These are phyloP conservation scores for Actinopyga echinites DNA, from an alignment of 53 echinoderm and acorn worm species.

Conservation along the genomic window DNA sequence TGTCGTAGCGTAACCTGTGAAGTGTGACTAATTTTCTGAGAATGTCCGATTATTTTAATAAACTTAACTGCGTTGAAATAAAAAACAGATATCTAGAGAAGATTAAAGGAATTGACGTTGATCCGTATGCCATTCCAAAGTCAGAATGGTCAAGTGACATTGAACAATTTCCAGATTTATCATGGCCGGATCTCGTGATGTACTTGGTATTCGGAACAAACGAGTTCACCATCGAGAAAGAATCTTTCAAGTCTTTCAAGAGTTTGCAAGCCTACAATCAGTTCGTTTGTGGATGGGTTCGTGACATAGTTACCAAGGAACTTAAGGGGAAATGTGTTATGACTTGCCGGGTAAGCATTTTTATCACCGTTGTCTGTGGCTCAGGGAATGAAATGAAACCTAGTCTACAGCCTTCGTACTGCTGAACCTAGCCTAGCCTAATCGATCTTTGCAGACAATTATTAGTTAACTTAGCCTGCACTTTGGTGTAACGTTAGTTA, in stretches of 20 bases:
- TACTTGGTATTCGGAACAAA: constrained; percentile 35
- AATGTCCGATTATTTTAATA: constrained; percentile 11
- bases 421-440: too few relatives aligned
- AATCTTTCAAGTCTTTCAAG: constrained; percentile 38
- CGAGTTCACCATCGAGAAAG: constrained; percentile 37
- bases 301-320: constrained; percentile 27
- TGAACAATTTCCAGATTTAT: constrained; percentile 20
- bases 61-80: not conserved
- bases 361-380: not conserved
- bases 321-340: not conserved
- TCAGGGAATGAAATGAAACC: not conserved
- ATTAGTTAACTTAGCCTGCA: too few relatives aligned
- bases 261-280: constrained; percentile 45
- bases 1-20: too few relatives aligned
- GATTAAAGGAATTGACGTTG: not conserved
- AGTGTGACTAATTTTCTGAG: too few relatives aligned
- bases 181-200: constrained; percentile 46
- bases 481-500: too few relatives aligned
- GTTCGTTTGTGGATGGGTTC: constrained; percentile 46
- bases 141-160: constrained; percentile 29
- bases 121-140: constrained; percentile 16
- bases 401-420: too few relatives aligned
- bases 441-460: too few relatives aligned
- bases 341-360: not conserved
- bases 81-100: not conserved